Conservation (phyloP, 2,888 invertebrate species). For the Cheilosia impressa region DNA sequence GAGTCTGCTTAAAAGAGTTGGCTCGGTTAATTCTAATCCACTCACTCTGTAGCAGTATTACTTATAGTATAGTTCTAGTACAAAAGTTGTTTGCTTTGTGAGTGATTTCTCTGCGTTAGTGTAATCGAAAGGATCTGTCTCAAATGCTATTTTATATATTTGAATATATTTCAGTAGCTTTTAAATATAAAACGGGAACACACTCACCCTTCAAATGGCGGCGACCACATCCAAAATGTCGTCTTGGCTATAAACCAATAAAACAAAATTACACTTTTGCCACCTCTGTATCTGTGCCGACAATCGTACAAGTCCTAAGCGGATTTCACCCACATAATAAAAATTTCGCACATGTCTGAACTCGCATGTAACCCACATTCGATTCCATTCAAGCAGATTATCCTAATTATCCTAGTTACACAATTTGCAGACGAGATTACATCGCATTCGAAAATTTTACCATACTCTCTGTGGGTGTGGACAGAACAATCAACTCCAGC, state of each 20-base stretch:
- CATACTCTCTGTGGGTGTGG: slow-evolving; percentile 60
- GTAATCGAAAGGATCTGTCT: too few species aligned
- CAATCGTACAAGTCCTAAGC: slow-evolving; percentile 50
- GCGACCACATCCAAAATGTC: background rate
- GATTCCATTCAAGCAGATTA: slow-evolving; percentile 67
- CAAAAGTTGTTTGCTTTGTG: too few species aligned
- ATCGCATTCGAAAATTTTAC: slow-evolving; percentile 61
- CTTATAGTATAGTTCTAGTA: too few species aligned
- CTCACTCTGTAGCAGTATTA: too few species aligned
- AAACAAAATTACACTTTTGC: slow-evolving; percentile 53
- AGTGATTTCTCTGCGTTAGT: too few species aligned
- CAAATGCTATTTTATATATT: too few species aligned
- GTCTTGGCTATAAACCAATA: slow-evolving; percentile 43
- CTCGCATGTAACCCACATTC: slow-evolving; percentile 50
- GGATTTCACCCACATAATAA: slow-evolving; percentile 61
- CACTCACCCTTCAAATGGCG: too few species aligned
- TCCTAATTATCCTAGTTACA: slow-evolving; percentile 75
- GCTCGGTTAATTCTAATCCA: too few species aligned
- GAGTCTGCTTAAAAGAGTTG: too few species aligned
- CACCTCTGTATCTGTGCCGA: slow-evolving; percentile 37
- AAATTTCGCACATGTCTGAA: background rate
- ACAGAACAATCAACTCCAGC: slow-evolving; percentile 72
- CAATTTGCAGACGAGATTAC: slow-evolving; percentile 72
- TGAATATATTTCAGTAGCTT: too few species aligned
- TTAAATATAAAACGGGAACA: too few species aligned